These are phyloP conservation scores for Drosophila tani DNA, from an alignment of 1,140 invertebrate genomes.

Conservation along the genomic window DNA sequence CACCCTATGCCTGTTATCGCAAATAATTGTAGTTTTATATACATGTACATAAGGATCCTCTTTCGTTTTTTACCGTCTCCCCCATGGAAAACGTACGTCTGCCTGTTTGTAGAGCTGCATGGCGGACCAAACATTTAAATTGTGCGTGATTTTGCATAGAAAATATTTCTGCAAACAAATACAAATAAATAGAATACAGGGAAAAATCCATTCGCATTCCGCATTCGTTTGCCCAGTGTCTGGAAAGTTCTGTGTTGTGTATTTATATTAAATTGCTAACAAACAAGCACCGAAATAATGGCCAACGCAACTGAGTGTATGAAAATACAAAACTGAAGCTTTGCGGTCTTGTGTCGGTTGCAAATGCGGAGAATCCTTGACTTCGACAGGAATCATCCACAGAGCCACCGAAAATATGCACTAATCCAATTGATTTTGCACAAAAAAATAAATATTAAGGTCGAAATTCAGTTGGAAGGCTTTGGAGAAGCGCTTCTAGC, in stretches of 20 bases:
- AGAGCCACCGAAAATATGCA: constrained; percentile 17
- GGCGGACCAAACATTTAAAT: constrained; percentile 32
- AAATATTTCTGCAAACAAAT: constrained; percentile 41
- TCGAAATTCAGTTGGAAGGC: not conserved
- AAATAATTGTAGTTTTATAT: constrained; percentile 48
- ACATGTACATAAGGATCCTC: constrained; percentile 21
- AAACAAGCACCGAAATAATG: constrained; percentile 50
- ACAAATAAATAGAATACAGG: not conserved
- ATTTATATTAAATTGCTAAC: constrained; percentile 55
- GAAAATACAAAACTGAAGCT: constrained; percentile 2
- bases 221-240: constrained; percentile 47
- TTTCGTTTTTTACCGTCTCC: not conserved
- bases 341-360: constrained; percentile 20
- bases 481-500: not conserved
- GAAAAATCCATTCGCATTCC: constrained; percentile 39
- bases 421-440: constrained; percentile 6
- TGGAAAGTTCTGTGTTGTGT: constrained; percentile 42
- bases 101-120: constrained; percentile 14
- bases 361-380: constrained; percentile 27
- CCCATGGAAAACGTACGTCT: constrained; percentile 3
- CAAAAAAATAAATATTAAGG: not conserved
- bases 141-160: constrained; percentile 54
- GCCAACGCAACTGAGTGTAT: constrained; percentile 26
- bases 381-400: constrained; percentile 9
- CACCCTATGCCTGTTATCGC: constrained; percentile 29